Evolutionary conservation across 37 sponge, comb jelly and placozoan genomes (phyloP).

Genomic region (Tethya wilhelma): DNA sequence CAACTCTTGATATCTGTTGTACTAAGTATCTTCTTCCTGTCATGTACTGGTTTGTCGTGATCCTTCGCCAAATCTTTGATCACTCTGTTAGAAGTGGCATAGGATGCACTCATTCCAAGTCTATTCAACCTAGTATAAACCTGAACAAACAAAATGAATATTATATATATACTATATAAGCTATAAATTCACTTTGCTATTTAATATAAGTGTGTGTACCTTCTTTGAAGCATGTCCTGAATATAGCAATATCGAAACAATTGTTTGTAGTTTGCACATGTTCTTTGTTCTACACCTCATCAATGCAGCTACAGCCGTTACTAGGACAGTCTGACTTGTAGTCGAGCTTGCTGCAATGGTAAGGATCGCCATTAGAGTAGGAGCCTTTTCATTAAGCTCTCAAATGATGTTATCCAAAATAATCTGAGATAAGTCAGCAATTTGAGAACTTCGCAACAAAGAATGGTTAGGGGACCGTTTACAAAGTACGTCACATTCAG

Average conservation of each 20-base stretch:
- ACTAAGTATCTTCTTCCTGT: neutral
- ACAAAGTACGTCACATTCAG: slow-evolving; percentile 10
- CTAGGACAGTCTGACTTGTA: neutral
- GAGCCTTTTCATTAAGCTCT: slow-evolving; percentile 25
- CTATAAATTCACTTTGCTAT: too few relatives aligned
- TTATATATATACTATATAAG: too few relatives aligned
- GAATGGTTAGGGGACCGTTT: neutral
- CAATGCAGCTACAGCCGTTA: slow-evolving; percentile 13
- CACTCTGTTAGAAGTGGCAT: neutral
- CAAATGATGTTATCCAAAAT: neutral
- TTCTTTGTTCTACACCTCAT: slow-evolving; percentile 7
- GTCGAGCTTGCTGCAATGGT: neutral
- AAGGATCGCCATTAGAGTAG: slow-evolving; percentile 6
- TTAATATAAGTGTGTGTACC: too few relatives aligned
- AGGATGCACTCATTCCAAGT: neutral
- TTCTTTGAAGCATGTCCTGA: slow-evolving; percentile 42
- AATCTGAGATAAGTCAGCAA: neutral
- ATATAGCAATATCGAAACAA: slow-evolving; percentile 22
- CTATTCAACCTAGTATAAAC: slow-evolving; percentile 32
- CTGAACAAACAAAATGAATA: slow-evolving; percentile 4
- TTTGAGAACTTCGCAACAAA: neutral
- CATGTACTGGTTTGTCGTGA: neutral
- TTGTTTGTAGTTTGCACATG: slow-evolving; percentile 10
- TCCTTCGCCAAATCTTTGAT: neutral
- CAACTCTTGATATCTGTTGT: neutral